These are phyloP conservation scores for Albula glossodonta DNA, from an alignment of 2,113 vertebrate genomes.

Conservation along the genomic window DNA sequence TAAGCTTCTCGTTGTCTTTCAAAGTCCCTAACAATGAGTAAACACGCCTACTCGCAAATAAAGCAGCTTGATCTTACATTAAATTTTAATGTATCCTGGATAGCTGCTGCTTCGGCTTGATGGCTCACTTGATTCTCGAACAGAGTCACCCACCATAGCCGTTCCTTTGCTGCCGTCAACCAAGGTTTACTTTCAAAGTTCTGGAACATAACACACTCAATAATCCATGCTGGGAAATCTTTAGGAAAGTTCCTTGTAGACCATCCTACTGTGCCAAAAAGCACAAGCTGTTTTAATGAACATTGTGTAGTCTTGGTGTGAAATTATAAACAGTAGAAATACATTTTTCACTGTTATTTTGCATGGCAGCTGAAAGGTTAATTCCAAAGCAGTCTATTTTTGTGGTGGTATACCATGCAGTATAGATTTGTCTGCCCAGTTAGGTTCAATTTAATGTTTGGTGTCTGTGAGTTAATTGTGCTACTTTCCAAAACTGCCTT, in stretches of 20 bases:
- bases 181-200: neutral
- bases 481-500: slow-evolving; percentile 29
- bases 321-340: neutral
- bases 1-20: neutral
- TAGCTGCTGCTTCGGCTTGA: neutral
- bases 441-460: neutral
- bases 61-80: neutral
- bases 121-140: neutral
- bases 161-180: neutral
- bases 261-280: too few species aligned
- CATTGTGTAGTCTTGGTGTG: neutral
- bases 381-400: neutral
- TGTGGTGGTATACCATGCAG: neutral
- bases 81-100: neutral
- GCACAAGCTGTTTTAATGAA: too few species aligned
- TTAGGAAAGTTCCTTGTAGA: neutral
- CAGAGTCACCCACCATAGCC: neutral
- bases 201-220: neutral
- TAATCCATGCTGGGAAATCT: neutral
- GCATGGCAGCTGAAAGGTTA: neutral
- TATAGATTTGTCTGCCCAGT: neutral
- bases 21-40: neutral
- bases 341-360: neutral
- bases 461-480: slow-evolving; percentile 3
- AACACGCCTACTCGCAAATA: neutral